Conservation (phyloP, 2,888 invertebrate species). For the Hydropsyche betteni region DNA sequence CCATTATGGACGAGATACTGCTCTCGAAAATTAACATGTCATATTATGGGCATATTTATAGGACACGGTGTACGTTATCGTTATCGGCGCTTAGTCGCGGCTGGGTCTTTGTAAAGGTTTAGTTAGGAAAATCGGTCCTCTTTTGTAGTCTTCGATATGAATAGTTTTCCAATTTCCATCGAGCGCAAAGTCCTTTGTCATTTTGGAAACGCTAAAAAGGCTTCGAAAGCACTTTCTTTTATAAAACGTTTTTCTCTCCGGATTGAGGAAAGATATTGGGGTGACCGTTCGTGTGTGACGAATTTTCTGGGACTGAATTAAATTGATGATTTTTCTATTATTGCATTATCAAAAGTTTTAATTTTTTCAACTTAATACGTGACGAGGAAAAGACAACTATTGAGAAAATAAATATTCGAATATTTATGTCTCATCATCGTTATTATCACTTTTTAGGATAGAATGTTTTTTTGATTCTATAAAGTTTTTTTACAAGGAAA, state of each 20-base stretch:
- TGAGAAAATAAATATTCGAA: no score
- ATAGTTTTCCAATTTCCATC: constrained; percentile 41
- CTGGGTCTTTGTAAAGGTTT: constrained; percentile 34
- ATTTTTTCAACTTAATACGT: no score
- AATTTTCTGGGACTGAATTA: no score
- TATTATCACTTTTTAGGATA: no score
- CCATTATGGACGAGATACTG: no score
- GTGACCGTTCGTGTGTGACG: neutral
- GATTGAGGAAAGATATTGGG: neutral
- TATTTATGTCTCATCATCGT: no score
- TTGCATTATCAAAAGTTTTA: no score
- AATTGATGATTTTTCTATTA: no score
- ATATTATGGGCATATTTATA: neutral
- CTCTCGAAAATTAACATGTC: neutral
- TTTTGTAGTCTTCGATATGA: constrained; percentile 30
- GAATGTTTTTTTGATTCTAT: no score
- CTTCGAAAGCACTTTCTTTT: constrained; percentile 34
- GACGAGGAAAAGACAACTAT: no score
- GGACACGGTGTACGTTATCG: neutral
- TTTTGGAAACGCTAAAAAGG: constrained; percentile 9
- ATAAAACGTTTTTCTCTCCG: constrained; percentile 36
- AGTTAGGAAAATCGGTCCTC: constrained; percentile 35
- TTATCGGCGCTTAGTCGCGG: constrained; percentile 17
- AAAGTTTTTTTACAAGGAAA: no score
- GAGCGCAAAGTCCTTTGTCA: constrained; percentile 27